Base-by-base conservation (phyloP, 2,888 invertebrate species). In the Leucophenga maculata region DNA sequence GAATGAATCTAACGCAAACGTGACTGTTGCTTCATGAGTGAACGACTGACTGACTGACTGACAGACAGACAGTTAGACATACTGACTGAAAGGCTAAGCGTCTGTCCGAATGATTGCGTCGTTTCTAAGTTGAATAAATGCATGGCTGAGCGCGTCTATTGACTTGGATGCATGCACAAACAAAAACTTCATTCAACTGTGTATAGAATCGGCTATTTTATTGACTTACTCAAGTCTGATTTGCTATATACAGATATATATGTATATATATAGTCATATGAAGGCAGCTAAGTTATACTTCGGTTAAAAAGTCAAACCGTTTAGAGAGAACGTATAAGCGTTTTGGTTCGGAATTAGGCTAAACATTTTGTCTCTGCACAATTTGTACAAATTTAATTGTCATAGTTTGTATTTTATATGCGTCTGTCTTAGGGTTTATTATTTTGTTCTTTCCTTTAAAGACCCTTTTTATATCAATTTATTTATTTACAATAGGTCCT, bases 311-410 rank as follows among this genome's bases (percentile, higher is more conserved):
- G 74, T 75, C 74, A 75, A 74, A 73, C 69, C 57, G 39, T 39
- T 39, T 39, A 39, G 8, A 39, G 8, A 39, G 77, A 80, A 80
- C 6, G 54, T 20, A 16, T 54, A 54, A 16, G 18, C 18, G 54
- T 54, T 54, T 18, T 11, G 54, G 2, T 46, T 46, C 26, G 4
- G 4, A 26, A 26, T 26, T 26, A 26, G 26, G 39, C 39, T 39
- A 39, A 39, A 39, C 39, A 39, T 39, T 39, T 39, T 39, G 39
- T 39, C 39, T 8, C 39, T 39, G 39, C 79, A 77, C 79, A 82
- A 82, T 81, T 81, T 82, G 79, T 80, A 82, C 80, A 80, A 82
- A 80, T 82, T 80, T 82, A 80, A 80, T 82, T 80, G 80, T 80
- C 76, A 39, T 39, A 39, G 9, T 39, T 79, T 73, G 72, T 68